These are phyloP conservation scores for Drosophila emarginata DNA, from an alignment of 2,888 invertebrate genomes.

Conservation along the genomic window DNA sequence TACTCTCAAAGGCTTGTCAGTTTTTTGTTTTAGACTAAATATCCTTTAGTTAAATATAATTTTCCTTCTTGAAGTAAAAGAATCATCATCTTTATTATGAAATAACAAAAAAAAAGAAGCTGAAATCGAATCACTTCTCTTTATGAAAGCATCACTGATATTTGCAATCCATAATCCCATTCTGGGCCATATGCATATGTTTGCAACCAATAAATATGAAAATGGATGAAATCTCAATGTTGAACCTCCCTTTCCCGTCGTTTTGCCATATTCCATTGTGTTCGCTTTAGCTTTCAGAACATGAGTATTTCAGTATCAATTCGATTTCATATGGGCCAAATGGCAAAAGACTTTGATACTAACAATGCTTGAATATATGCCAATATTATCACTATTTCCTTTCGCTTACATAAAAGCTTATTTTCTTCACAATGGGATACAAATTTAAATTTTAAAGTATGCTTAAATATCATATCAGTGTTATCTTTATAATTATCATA, in stretches of 20 bases:
- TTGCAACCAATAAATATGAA: conserved; percentile 50
- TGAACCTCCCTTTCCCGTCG: not conserved
- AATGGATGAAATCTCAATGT: conserved; percentile 23
- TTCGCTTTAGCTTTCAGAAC: not conserved
- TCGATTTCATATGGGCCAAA: conserved; percentile 32
- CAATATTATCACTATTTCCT: conserved; percentile 8
- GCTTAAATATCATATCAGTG: not conserved
- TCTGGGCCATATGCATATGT: conserved; percentile 15
- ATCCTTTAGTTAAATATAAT: no score
- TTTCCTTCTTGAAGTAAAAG: no score
- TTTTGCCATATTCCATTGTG: not conserved
- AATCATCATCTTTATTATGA: no score
- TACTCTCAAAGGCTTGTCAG: no score
- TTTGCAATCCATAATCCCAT: not conserved
- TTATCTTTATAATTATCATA: conserved; percentile 20
- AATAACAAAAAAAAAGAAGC: no score
- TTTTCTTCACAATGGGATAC: no score
- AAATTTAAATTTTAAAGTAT: not conserved
- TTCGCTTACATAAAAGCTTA: no score
- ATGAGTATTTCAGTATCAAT: conserved; percentile 32
- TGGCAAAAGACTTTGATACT: no score
- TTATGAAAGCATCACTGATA: not conserved
- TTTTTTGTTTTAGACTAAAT: no score
- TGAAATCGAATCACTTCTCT: not conserved
- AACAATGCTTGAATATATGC: conserved; percentile 11